phyloP scores from a whole-genome alignment of 2,797 vertebrate genomes.

The Sparus aurata region DNA sequence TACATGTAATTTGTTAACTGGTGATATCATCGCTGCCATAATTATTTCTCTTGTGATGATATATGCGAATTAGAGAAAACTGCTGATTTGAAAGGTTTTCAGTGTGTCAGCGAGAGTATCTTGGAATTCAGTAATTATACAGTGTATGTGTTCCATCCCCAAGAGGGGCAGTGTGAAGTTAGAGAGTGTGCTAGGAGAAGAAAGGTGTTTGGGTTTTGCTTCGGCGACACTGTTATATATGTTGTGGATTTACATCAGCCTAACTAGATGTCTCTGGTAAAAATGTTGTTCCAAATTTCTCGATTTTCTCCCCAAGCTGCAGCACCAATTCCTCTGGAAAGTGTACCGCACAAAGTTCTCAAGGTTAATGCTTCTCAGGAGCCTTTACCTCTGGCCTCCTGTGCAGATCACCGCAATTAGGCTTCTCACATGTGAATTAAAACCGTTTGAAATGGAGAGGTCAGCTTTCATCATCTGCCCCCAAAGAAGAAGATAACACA shows the following conservation, averaged over 20 bases:
- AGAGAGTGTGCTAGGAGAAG: not conserved
- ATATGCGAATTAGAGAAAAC: slow-evolving; percentile 68
- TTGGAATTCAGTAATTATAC: slow-evolving; percentile 68
- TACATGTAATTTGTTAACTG: slow-evolving; percentile 67
- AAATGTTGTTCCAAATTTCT: slow-evolving; percentile 21
- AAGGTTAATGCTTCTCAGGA: slow-evolving; percentile 77
- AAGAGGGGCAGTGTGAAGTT: slow-evolving; percentile 19
- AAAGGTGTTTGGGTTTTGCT: slow-evolving; percentile 31
- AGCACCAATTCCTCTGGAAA: slow-evolving; percentile 44
- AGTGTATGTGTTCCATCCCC: slow-evolving; percentile 43
- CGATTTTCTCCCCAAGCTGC: slow-evolving; percentile 9
- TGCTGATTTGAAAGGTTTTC: slow-evolving; percentile 74
- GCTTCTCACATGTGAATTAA: slow-evolving; percentile 76
- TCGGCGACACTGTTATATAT: slow-evolving; percentile 10
- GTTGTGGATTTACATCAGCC: slow-evolving; percentile 13
- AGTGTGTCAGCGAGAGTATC: slow-evolving; percentile 55
- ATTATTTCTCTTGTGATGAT: slow-evolving; percentile 70
- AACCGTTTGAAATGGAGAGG: slow-evolving; percentile 71
- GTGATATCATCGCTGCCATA: slow-evolving; percentile 63
- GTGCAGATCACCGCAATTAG: slow-evolving; percentile 74
- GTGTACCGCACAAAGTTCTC: slow-evolving; percentile 55
- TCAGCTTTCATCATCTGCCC: slow-evolving; percentile 72
- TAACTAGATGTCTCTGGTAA: slow-evolving; percentile 20
- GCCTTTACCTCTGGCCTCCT: slow-evolving; percentile 72
- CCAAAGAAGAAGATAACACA: slow-evolving; percentile 59